Evolutionary conservation across 2,888 invertebrate genomes (phyloP), one percentile per base, ranked within the genome.

Genomic region (Chorisops tibialis): DNA sequence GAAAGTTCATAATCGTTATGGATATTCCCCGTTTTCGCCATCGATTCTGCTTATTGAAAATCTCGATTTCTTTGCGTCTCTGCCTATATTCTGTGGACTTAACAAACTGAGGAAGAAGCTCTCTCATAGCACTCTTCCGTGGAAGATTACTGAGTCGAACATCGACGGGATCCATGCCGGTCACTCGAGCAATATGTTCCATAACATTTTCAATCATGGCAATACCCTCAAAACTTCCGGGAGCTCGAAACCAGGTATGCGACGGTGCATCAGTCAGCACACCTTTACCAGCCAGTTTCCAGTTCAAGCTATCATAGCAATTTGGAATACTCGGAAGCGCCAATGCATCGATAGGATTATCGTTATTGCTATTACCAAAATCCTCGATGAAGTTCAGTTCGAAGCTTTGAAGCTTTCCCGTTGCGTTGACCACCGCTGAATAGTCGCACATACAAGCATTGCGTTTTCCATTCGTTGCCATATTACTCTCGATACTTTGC

Each of bases 11-110:
- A 2, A 87, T 82, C 3, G 85, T 80, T 12, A 88, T 70, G 30
- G 83, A 75, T 1, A 87, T 75, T 0, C 87, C 91, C 50, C 82
- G 82, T 74, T 91, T 91, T 70, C 84, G 87, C 90, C 91, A 91
- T 18, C 86, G 77, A 75, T 90, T 90, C 51, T 80, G 80, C 66
- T 77, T 75, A 70, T 88, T 88, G 69, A 83, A 88, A 18, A 75
- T 71, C 16, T 80, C 76, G 2, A 86, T 78, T 59, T 79, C 80
- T 65, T 74, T 74, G 69, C 79, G 81, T 12, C 87, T 76, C 16
- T 74, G 73, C 1, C 80, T 76, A 68, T 83, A 85, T 59, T 86
- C 82, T 11, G 62, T 59, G 2, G 50, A 38, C 35, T 58, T 16
- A 3, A 63, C 35, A 45, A 67, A 67, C 1, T 65, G 56, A 19